Evolutionary conservation across 2,797 vertebrate species (phyloP), one percentile per base, ranked within the genome.

Genomic region (Takifugu ocellatus): DNA sequence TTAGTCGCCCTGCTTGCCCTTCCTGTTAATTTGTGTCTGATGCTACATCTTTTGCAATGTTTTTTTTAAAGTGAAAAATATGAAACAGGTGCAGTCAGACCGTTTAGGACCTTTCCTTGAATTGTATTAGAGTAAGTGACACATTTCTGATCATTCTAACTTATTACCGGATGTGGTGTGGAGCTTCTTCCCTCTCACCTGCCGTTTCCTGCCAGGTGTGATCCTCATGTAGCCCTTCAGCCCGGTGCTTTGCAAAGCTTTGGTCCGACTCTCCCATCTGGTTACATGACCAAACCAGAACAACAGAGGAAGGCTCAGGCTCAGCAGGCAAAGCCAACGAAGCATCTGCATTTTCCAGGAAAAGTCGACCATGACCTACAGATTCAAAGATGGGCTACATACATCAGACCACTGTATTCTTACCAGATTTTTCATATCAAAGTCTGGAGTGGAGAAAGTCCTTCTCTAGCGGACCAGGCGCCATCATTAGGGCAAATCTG

Each of bases 351-450:
- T 6, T 39, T 39, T 11, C 10, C 36, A 39, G 17, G 16, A 15
- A 12, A 15, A 3, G 6, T 46, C 12, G 12, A 39, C 36, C 36
- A 21, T 3, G 16, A 21, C n/a, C 55, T 0, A 12, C 3, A 0
- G 1, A 33, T 1, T 6, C 10, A 48, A 3, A 14, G 10, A 44
- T 25, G 27, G 1, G 12, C 17, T n/a, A n/a, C 26, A n/a, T 21
- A 14, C 29, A 44, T 3, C 25, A 26, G 10, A 48, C 21, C 2
- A 3, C 2, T 4, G 10, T 3, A 39, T 12, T 61, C 77, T 69
- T 75, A 91, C 91, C 87, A 68, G 54, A 68, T 55, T 61, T 57
- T 62, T 87, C 89, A 90, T 90, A 44, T 86, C 82, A 63, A 74
- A 43, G 29, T 16, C 27, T 61, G 56, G 36, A 57, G 59, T 52